Conservation (phyloP, 1,140 invertebrate genomes). For the Drosophila orena region DNA sequence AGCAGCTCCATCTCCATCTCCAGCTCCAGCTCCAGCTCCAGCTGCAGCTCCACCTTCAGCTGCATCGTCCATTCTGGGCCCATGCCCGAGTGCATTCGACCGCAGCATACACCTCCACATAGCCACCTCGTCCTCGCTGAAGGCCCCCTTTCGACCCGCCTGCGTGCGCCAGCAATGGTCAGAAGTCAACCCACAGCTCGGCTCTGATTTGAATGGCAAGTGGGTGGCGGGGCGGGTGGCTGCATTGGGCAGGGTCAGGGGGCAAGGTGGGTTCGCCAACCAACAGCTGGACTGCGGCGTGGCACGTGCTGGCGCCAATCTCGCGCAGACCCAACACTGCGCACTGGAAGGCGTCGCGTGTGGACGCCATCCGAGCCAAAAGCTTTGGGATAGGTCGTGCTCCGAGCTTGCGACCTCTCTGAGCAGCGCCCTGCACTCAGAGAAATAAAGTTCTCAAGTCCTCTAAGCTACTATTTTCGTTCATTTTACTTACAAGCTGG, state of each 20-base stretch:
- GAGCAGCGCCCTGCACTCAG: background rate
- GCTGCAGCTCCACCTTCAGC: conserved; percentile 17
- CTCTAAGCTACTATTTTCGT: too few species aligned
- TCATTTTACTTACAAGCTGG: too few species aligned
- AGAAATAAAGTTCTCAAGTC: background rate
- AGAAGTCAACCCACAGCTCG: conserved; percentile 64
- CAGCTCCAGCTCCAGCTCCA: conserved; percentile 4
- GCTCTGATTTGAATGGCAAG: conserved; percentile 68
- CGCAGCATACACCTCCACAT: conserved; percentile 5
- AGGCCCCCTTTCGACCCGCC: conserved; percentile 17
- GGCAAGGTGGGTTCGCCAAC: conserved; percentile 36
- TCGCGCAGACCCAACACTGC: conserved; percentile 71
- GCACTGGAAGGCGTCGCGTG: conserved; percentile 61
- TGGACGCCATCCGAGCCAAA: conserved; percentile 46
- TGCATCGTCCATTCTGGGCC: conserved; percentile 7
- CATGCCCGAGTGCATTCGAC: conserved; percentile 48
- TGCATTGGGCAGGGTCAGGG: conserved; percentile 26
- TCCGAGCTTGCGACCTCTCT: conserved; percentile 30
- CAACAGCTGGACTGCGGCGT: conserved; percentile 70
- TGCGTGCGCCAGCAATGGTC: conserved; percentile 51
- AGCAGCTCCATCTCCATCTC: background rate
- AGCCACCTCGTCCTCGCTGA: background rate
- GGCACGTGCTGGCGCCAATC: conserved; percentile 69
- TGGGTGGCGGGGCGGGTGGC: conserved; percentile 1
- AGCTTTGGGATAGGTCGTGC: conserved; percentile 77